Conservation (phyloP, 1,140 invertebrate species). For the Drosophila nigromelanica region DNA sequence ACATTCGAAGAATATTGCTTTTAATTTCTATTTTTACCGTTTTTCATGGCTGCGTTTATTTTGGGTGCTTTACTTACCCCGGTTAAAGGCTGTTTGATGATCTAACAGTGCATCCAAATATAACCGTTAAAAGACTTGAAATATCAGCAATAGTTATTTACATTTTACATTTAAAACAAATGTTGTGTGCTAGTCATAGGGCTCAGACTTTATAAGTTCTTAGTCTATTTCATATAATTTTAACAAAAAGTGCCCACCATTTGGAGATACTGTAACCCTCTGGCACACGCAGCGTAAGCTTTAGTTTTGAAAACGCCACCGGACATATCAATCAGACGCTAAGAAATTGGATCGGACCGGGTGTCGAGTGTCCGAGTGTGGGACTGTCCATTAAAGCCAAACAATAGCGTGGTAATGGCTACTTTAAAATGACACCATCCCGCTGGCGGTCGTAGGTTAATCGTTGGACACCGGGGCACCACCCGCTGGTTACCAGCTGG, state of each 20-base stretch:
- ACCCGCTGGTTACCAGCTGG: slow-evolving; percentile 70
- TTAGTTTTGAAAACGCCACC: slow-evolving; percentile 41
- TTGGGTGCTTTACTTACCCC: background rate
- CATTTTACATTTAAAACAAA: no score
- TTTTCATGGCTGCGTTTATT: slow-evolving; percentile 24
- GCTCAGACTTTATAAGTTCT: no score
- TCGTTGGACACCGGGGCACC: slow-evolving; percentile 48
- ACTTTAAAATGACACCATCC: slow-evolving; percentile 77
- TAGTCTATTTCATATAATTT: no score
- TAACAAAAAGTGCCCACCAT: slow-evolving; percentile 10
- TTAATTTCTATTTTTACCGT: slow-evolving; percentile 33
- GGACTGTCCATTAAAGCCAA: slow-evolving; percentile 53
- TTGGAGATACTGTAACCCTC: slow-evolving; percentile 7
- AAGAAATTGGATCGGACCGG: slow-evolving; percentile 61
- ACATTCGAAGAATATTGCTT: slow-evolving; percentile 52
- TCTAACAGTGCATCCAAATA: no score
- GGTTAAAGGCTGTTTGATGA: background rate
- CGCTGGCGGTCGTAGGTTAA: slow-evolving; percentile 39
- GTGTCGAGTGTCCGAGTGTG: slow-evolving; percentile 27
- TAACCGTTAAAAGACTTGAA: no score
- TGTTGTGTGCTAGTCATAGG: no score
- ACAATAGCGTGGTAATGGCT: slow-evolving; percentile 82
- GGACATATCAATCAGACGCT: slow-evolving; percentile 66
- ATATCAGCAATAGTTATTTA: no score
- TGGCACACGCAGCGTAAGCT: slow-evolving; percentile 12